Evolutionary conservation across 1,140 invertebrate species (phyloP).

Genomic region (Drosophila elegans): DNA sequence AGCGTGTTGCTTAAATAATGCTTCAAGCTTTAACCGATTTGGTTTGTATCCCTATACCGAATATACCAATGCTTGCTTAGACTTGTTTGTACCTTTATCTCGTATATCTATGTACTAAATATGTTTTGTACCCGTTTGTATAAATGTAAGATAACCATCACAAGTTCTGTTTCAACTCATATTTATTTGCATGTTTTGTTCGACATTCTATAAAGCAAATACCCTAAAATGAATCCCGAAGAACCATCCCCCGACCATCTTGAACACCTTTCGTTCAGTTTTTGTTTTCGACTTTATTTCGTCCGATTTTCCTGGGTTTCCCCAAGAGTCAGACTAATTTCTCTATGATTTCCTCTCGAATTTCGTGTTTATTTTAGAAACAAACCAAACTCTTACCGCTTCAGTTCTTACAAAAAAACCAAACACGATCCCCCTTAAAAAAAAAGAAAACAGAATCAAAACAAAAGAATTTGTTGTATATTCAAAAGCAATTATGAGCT

Average conservation of each 20-base stretch:
- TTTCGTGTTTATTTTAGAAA: conserved; percentile 50
- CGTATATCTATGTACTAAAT: conserved; percentile 3
- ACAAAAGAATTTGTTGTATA: conserved; percentile 44
- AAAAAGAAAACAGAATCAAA: conserved; percentile 44
- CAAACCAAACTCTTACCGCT: conserved; percentile 47
- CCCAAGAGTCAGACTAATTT: conserved; percentile 44
- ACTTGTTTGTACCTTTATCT: conserved; percentile 14
- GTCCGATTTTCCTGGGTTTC: conserved; percentile 48
- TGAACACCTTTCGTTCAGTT: conserved; percentile 52
- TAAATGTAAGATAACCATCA: conserved; percentile 42
- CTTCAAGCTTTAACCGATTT: conserved; percentile 54
- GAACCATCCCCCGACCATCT: conserved; percentile 57
- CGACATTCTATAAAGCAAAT: conserved; percentile 36
- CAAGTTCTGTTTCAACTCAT: conserved; percentile 56
- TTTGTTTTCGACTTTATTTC: conserved; percentile 26
- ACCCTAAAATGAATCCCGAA: conserved; percentile 37
- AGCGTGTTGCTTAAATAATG: conserved; percentile 49
- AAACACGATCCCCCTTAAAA: conserved; percentile 46
- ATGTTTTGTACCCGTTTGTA: conserved; percentile 37
- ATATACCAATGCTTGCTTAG: conserved; percentile 55
- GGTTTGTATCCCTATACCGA: conserved; percentile 36
- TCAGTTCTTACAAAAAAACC: conserved; percentile 52
- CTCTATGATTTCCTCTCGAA: conserved; percentile 54
- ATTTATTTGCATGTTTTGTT: conserved; percentile 63
- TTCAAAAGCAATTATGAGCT: conserved; percentile 58